Evolutionary conservation across 2,113 vertebrate species (phyloP).

Genomic region (Onychostoma macrolepis): DNA sequence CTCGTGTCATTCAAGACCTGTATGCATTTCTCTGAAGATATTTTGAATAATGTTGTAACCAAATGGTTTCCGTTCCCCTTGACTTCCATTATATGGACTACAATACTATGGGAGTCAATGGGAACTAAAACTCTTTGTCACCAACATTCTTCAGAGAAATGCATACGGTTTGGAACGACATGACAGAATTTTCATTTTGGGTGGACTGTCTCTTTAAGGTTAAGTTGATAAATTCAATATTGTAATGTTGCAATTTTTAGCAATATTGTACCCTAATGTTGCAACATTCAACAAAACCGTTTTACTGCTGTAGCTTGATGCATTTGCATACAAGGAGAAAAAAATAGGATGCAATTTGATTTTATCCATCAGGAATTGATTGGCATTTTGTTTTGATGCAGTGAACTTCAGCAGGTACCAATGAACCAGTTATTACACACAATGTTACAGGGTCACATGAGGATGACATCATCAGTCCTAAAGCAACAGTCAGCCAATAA

Average conservation of each 20-base stretch:
- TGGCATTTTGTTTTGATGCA: background rate
- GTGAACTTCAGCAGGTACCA: slow-evolving; percentile 53
- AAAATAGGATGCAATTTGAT: background rate
- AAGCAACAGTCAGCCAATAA: slow-evolving; percentile 31
- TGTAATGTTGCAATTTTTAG: background rate
- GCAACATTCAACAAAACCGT: background rate
- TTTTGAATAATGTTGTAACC: too few species aligned
- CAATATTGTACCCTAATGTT: background rate
- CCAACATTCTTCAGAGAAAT: background rate
- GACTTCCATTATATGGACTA: too few species aligned
- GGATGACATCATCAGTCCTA: slow-evolving; percentile 1
- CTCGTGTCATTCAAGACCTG: too few species aligned
- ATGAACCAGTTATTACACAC: slow-evolving; percentile 1
- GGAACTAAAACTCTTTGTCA: too few species aligned
- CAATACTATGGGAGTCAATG: too few species aligned
- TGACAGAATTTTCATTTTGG: background rate
- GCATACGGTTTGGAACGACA: background rate
- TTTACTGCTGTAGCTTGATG: background rate
- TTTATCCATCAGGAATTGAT: background rate
- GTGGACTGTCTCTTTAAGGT: background rate
- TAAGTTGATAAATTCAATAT: background rate
- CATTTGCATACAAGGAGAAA: background rate
- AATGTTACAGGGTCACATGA: slow-evolving; percentile 14
- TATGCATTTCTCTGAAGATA: too few species aligned
- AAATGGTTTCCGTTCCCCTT: too few species aligned